Evolutionary conservation across 2,113 vertebrate species (phyloP), one percentile per base, ranked within the genome.

Genomic region (Potamarius usumacintae): DNA sequence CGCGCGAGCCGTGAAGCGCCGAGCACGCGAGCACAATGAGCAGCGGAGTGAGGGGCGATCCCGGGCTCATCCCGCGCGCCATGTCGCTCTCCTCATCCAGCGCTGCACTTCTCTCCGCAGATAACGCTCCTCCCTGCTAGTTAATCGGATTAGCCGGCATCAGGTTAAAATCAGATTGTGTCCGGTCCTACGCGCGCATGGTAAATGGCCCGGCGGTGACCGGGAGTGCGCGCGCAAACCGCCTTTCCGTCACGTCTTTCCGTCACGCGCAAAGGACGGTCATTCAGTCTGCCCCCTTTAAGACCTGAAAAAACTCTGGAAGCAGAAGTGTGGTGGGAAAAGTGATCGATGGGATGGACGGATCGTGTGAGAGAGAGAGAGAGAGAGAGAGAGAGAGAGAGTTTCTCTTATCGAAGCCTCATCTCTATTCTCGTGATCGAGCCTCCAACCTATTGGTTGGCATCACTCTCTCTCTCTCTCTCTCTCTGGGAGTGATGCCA

Each of bases 71-170:
- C 74, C 57, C 82, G 77, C 69, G 83, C 87, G 83, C 88, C 80
- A 86, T 89, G 84, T 48, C 86, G 57, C 86, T 83, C 60, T 69
- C 62, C 80, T 89, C 57, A 25, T 72, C 65, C 67, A 67, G n/a
- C 85, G 71, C 72, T 79, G 80, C 60, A 15, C 82, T 79, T 86
- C 80, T 85, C 84, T 88, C 82, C 76, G 81, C 18, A 34, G 88
- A 91, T 48, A 25, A 57, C 52, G 77, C 20, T 67, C 83, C 91
- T 92, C 90, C 94, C 92, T 94, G 94, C 93, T 95, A 92, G 94
- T 93, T 94, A 90, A 94, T 95, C 93, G 90, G 94, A 96, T 96
- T 94, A 94, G 92, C 94, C 95, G 94, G 96, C 96, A 97, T 97
- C 96, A 92, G 95, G 88, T 94, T 96, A 95, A 74, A 63, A 87